Evolutionary conservation across 2,113 vertebrate species (phyloP), one percentile per base, ranked within the genome.

Genomic region (rat (Rattus norvegicus)): DNA sequence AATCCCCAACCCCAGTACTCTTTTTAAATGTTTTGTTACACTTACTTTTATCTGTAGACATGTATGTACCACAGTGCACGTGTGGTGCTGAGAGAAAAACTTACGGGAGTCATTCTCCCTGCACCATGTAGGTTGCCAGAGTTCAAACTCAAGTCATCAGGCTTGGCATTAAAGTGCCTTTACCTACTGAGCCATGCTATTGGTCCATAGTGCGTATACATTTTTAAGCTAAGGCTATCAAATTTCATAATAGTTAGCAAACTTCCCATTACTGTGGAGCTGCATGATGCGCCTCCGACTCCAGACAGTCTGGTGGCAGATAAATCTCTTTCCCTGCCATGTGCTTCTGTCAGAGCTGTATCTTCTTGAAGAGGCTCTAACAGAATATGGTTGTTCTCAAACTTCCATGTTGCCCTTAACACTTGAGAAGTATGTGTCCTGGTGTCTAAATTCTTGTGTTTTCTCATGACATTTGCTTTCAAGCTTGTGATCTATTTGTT

Each of bases 311-410:
- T 79, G 33, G n/a, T 79, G 63, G 11, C 73, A 73, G 56, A 19
- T 77, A 61, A 36, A 67, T 43, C 30, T 12, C 61, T 92, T 93
- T 94, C 43, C 90, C n/a, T 30, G 1, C 61, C 0, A 0, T 70
- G 14, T 56, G 19, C 47, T 92, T 86, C 24, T 49, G 0, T 92
- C 43, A 88, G 91, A 95, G 67, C 77, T 33, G 95, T 93, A 26
- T 92, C 96, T 98, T 97, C 96, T 43, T 96, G 97, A 83, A 98
- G 96, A 83, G 89, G 67, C 94, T 97, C 85, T 91, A 83, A 94
- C 69, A 83, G 93, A 96, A 86, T 19, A 84, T 93, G 97, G 76
- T 94, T 73, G 39, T 9, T 95, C 65, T 97, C 67, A 70, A 52
- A 88, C 97, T 97, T 96, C 61, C 67, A 0, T 36, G 26, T 93